Evolutionary conservation across 2,113 vertebrate genomes (phyloP), one percentile per base, ranked within the genome.

Genomic region (Peromyscus polionotus): DNA sequence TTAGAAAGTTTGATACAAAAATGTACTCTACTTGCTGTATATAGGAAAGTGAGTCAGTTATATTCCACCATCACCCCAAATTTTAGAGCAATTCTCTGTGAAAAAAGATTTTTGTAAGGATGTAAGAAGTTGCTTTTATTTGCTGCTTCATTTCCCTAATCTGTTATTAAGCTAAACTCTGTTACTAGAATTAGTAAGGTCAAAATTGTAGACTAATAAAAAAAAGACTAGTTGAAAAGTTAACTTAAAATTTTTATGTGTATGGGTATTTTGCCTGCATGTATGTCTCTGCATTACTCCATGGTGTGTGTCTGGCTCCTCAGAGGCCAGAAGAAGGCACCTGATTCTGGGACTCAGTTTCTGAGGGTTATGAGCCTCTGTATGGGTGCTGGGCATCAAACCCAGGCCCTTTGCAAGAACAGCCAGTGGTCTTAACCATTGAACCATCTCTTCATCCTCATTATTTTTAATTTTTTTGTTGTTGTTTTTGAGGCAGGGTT

Each of bases 1-100:
- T 81, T 14, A 88, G 24, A 76, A 88, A 95, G 39, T 54, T 14
- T 94, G 42, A 36, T 90, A 45, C n/a, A 95, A 90, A 97, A 89
- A 45, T 90, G 48, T 59, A 45, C 22, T 94, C 93, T 61, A 88
- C 28, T 95, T 31, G 54, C 8, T 5, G 36, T 68, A 39, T 5
- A 51, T 59, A 54, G 91, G 51, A 85, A 91, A 76, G 28, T 67
- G 79, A 95, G 36, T 68, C 26, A 28, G 5, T 63, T 84, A 42
- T 65, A 95, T 83, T 90, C 81, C 11, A 7, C 72, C 72, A 9
- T 59, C 36, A 20, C 75, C 91, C 89, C 48, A 95, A 91, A 85
- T 93, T 94, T n/a, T 90, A 48, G 42, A 79, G 70, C 67, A 91
- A 8, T 68, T 89, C 20, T 88, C 65, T 59, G 3, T 85, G 89